Evolutionary conservation across 1,140 invertebrate species (phyloP), one percentile per base, ranked within the genome.

Genomic region (Drosophila pseudoananassae): DNA sequence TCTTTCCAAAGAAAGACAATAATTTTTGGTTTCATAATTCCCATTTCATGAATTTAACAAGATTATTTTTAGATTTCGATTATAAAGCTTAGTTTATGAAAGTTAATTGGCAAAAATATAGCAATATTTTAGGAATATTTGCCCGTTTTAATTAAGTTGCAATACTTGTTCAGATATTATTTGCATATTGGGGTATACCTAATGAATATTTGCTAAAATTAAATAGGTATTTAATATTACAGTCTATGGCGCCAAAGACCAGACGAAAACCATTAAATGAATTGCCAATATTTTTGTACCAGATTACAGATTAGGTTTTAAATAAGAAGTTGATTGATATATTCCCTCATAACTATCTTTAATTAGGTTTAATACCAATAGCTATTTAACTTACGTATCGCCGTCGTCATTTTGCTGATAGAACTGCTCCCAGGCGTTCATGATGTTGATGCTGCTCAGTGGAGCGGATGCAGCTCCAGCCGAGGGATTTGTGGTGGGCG

Each of bases 371-470:
- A n/a, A n/a, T n/a, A n/a, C n/a, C n/a, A n/a, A n/a, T n/a, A n/a
- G n/a, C n/a, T n/a, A n/a, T n/a, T 25, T 12, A 36, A 95, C 94
- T 95, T 93, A 95, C 94, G 95, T 96, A 85, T 96, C 95, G 45
- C 95, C 95, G 72, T 95, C 95, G 58, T 95, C 94, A 80, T 95
- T 94, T 74, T 94, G 94, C 61, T 93, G 90, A 80, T 94, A 95
- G 60, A 94, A 94, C 69, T 93, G 88, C 90, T 94, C 92, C 93
- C 94, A 94, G 31, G 92, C 82, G 27, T 76, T 91, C 49, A 82
- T 76, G 15, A 76, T 76, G 40, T 70, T 83, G 29, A 87, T 85
- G 59, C 75, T 84, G 51, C 55, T 58, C 31, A 15, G 43, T 1
- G 54, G 46, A 31, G 61, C 74, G 38, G 64, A 38, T 40, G 53